Evolutionary conservation across 2,888 invertebrate genomes (phyloP).

Genomic region (Drosophila demipolita): DNA sequence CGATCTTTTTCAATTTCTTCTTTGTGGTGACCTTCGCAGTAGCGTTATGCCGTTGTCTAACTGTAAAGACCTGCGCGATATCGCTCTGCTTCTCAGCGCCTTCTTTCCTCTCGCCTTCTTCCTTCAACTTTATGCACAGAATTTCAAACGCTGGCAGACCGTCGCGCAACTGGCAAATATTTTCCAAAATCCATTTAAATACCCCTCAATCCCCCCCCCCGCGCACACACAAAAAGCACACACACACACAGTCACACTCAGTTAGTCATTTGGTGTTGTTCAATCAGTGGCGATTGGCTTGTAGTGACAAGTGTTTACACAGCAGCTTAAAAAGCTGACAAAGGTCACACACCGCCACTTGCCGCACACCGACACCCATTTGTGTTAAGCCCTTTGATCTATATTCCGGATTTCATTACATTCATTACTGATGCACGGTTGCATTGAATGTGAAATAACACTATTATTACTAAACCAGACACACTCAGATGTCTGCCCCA

Average conservation of each 20-base stretch:
- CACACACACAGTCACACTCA: neutral
- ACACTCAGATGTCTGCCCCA: too few species aligned
- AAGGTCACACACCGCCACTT: conserved; percentile 26
- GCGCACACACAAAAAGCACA: neutral
- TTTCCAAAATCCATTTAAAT: neutral
- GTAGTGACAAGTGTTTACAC: conserved; percentile 22
- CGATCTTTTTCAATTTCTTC: too few species aligned
- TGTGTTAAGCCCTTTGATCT: conserved; percentile 49
- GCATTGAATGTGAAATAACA: too few species aligned
- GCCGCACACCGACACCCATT: conserved; percentile 28
- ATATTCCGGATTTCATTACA: conserved; percentile 68
- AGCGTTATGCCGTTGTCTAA: too few species aligned
- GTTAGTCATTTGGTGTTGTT: conserved; percentile 12
- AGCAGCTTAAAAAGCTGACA: conserved; percentile 37
- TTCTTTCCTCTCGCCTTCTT: too few species aligned
- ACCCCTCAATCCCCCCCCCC: neutral
- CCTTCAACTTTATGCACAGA: too few species aligned
- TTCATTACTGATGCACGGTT: too few species aligned
- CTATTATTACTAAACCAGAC: too few species aligned
- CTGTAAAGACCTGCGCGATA: too few species aligned
- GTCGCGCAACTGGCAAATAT: neutral
- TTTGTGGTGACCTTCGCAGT: too few species aligned
- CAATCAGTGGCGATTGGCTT: conserved; percentile 28
- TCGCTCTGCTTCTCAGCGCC: too few species aligned
- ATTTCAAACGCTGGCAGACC: too few species aligned